Percentiles rank a stretch among this genome's conserved stretches.
These are phyloP conservation scores for Centropus unirufus DNA, from an alignment of 2,113 vertebrate genomes.

Conservation along the genomic window DNA sequence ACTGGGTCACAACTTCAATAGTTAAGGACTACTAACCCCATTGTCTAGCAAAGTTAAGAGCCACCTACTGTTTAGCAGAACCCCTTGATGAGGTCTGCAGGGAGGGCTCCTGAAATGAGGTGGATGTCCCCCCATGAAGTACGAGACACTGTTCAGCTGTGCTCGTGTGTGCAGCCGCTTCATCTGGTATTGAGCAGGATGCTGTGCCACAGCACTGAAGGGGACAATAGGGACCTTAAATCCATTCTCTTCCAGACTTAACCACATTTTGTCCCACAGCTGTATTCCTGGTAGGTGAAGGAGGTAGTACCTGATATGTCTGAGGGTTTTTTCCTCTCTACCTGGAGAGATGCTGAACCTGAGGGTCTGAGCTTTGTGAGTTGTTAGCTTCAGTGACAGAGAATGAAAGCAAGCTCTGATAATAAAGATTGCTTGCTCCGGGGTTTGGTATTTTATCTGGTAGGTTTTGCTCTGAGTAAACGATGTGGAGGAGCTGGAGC, in stretches of 20 bases:
- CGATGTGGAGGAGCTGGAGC: neutral
- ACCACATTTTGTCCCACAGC: neutral
- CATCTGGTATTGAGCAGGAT: fast-evolving
- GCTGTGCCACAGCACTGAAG: neutral
- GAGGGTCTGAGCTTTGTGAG: neutral
- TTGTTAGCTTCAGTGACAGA: neutral
- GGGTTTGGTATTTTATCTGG: neutral
- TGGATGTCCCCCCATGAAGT: fast-evolving
- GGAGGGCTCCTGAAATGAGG: fast-evolving
- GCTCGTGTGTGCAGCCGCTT: fast-evolving
- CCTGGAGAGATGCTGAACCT: neutral
- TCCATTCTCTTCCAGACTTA: neutral
- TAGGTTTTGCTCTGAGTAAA: neutral
- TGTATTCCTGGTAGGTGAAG: neutral
- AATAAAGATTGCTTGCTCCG: neutral
- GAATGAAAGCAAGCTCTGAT: neutral
- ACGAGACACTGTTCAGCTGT: fast-evolving
- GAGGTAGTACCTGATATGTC: neutral
- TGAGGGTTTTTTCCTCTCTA: neutral
- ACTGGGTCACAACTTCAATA: neutral
- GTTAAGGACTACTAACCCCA: neutral
- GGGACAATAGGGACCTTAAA: neutral
- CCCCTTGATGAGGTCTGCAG: neutral
- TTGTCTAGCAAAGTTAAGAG: neutral
- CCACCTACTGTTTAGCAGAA: neutral